Conservation (phyloP, 2,888 invertebrate species). For the Lasioglossum marginatum region DNA sequence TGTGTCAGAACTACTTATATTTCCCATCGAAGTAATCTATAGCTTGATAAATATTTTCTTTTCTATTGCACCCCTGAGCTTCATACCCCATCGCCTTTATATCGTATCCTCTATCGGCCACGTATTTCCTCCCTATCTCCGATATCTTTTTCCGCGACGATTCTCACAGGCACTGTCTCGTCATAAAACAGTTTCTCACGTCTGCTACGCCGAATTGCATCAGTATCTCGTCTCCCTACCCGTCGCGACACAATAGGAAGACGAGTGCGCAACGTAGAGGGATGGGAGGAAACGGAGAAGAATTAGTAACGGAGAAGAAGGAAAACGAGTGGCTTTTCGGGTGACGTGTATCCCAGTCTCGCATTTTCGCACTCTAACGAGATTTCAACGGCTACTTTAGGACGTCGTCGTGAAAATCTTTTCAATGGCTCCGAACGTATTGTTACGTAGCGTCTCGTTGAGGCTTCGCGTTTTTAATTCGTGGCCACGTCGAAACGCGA, state of each 20-base stretch:
- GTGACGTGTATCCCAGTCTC: constrained; percentile 36
- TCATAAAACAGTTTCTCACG: constrained; percentile 38
- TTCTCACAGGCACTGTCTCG: constrained; percentile 4
- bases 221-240: constrained; percentile 21
- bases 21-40: neutral
- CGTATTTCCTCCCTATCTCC: neutral
- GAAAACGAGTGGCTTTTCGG: constrained; percentile 48
- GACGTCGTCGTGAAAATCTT: constrained; percentile 44
- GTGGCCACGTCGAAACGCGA: constrained; percentile 7
- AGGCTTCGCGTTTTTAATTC: constrained; percentile 9
- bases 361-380: constrained; percentile 60
- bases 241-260: constrained; percentile 12
- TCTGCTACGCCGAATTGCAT: constrained; percentile 32
- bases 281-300: neutral
- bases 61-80: neutral
- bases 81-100: neutral
- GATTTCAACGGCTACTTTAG: constrained; percentile 63
- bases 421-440: constrained; percentile 41
- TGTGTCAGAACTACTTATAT: neutral
- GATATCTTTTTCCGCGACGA: constrained; percentile 16
- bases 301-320: constrained; percentile 33
- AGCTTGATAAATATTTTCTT: constrained; percentile 8
- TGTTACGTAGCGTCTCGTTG: constrained; percentile 43
- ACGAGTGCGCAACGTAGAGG: neutral
- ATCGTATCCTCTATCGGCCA: neutral